Base-by-base conservation (phyloP, 1,140 invertebrate genomes). In the Drosophila prosaltans region DNA sequence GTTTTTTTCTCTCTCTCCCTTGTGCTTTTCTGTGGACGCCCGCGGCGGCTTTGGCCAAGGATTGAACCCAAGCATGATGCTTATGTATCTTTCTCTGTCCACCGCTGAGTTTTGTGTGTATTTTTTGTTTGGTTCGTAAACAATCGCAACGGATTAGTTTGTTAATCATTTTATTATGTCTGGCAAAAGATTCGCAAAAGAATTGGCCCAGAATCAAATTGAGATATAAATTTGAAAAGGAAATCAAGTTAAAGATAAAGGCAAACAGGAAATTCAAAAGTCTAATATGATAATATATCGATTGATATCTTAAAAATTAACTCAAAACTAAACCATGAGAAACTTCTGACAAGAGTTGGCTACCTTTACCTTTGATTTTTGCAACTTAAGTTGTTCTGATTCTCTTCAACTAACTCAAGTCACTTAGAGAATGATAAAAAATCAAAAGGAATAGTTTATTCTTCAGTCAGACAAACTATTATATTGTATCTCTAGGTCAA, bases 101-200 rank as follows among this genome's bases (percentile, higher is more conserved):
- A 43, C 28, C 26, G 71, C 45, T 60, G 69, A 8, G 16, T 48
- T 36, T 1, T 28, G 54, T 55, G 43, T 65, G 43, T 66, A 74
- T 63, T 36, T 65, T 30, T 62, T 40, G 45, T 63, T 61, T 67
- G 55, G 63, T 48, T 71, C 75, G 70, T 68, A 84, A 89, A 78
- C 80, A 88, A 88, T 88, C 84, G 72, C 28, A 84, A 72, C 70
- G 80, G 80, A 88, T 88, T 89, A 89, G 85, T 89, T 84, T 89
- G 84, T 88, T 89, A 84, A 88, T 89, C 74, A 88, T 70, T 88
- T 88, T 89, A 89, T 81, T 84, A 73, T 75, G 61, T 70, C 74
- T 68, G 77, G 57, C 80, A 65, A 65, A 48, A 41, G 26, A 36
- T 39, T 24, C 16, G 16, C 36, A 61, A 54, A 62, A 48, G 43